Conservation (phyloP, 2,113 vertebrate genomes). For the Sula dactylatra region DNA sequence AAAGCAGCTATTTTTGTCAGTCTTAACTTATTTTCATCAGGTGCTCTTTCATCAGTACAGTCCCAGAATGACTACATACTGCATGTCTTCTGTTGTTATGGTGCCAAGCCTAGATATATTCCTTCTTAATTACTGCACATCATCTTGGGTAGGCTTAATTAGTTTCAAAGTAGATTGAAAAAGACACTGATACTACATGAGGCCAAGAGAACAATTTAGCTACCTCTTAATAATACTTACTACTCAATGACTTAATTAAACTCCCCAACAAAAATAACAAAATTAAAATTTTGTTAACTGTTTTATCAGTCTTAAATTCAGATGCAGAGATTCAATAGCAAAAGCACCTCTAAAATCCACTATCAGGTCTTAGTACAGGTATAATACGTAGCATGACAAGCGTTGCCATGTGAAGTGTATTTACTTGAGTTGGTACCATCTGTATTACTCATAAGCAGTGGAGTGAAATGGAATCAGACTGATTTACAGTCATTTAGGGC, state of each 20-base stretch:
- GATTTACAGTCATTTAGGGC: background rate
- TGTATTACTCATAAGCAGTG: background rate
- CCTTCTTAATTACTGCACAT: background rate
- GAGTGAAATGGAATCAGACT: background rate
- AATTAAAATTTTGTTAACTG: background rate
- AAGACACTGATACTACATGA: background rate
- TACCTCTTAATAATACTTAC: background rate
- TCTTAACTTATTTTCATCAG: background rate
- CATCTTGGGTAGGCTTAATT: background rate
- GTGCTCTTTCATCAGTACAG: background rate
- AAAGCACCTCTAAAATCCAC: background rate
- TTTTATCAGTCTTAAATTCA: background rate
- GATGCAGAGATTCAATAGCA: background rate
- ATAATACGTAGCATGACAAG: fast-evolving
- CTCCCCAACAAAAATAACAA: background rate
- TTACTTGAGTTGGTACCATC: background rate
- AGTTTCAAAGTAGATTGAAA: background rate
- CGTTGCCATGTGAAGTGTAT: background rate
- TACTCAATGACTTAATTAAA: background rate
- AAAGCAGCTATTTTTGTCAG: background rate
- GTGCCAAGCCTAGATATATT: background rate
- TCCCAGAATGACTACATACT: background rate
- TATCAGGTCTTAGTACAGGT: background rate
- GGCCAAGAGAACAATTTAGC: background rate
- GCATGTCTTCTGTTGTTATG: background rate